A percentile compares a stretch with the other conserved stretches of the same genome.
Conservation (phyloP, 2,888 invertebrate genomes). For the Reticulitermes lucifugus region DNA sequence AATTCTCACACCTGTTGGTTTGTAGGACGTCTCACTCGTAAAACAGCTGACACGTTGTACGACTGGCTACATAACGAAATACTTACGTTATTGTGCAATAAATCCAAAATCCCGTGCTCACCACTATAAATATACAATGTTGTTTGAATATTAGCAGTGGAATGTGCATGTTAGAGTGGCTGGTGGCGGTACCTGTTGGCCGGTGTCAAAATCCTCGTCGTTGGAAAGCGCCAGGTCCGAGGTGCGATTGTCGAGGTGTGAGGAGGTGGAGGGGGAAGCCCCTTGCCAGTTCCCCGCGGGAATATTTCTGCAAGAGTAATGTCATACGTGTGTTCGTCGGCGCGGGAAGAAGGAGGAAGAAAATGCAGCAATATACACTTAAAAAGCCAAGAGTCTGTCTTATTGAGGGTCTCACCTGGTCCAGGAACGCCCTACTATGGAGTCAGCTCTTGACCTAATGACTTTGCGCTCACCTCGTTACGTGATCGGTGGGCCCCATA, state of each 20-base stretch:
- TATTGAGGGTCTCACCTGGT: background rate
- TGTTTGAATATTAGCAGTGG: background rate
- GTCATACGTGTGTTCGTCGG: background rate
- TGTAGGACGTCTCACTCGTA: too few species aligned
- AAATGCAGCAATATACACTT: conserved; percentile 37
- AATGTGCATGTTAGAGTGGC: background rate
- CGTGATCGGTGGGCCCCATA: conserved; percentile 72
- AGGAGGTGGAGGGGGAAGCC: conserved; percentile 45
- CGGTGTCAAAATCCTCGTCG: conserved; percentile 61
- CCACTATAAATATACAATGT: background rate
- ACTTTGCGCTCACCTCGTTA: conserved; percentile 1
- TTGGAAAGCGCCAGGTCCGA: conserved; percentile 65
- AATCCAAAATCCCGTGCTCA: background rate
- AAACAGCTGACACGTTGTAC: too few species aligned
- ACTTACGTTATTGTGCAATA: background rate
- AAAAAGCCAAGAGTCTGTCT: background rate
- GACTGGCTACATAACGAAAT: too few species aligned
- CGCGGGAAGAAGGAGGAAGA: background rate
- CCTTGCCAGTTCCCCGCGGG: conserved; percentile 42
- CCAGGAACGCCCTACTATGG: background rate
- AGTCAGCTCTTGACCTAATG: background rate
- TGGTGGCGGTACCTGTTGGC: conserved; percentile 44
- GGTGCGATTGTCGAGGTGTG: conserved; percentile 57
- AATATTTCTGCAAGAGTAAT: conserved; percentile 32
- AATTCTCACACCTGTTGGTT: too few species aligned